phyloP scores from a whole-genome alignment of 1,140 invertebrate genomes.

The Alviniconcha marisindica region DNA sequence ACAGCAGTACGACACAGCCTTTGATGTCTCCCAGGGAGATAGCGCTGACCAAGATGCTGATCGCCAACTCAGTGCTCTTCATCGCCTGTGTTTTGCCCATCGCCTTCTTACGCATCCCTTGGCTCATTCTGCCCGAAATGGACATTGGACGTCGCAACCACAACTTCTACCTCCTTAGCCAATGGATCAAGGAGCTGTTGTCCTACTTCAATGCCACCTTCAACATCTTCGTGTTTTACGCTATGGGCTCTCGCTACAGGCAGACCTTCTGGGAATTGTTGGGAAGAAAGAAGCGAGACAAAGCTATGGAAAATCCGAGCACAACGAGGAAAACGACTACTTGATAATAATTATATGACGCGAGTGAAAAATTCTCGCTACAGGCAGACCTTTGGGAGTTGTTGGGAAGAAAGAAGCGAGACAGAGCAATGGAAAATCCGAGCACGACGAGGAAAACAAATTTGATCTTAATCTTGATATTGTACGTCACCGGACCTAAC shows the following conservation, averaged over 20 bases:
- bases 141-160: neutral
- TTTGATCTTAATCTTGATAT: too few relatives aligned
- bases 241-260: neutral
- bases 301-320: neutral
- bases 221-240: conserved; percentile 6
- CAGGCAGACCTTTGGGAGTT: neutral
- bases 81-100: neutral
- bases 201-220: neutral
- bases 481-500: too few relatives aligned
- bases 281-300: neutral
- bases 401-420: conserved; percentile 13
- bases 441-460: too few relatives aligned
- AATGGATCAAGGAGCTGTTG: neutral
- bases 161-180: neutral
- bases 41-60: conserved; percentile 24
- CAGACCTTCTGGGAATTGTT: neutral
- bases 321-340: too few relatives aligned
- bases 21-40: neutral
- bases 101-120: neutral
- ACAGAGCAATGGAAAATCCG: neutral
- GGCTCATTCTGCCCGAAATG: neutral
- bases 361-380: too few relatives aligned
- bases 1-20: too few relatives aligned
- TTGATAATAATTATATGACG: too few relatives aligned
- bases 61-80: neutral